These are phyloP conservation scores for Rhingia campestris DNA, from an alignment of 2,888 invertebrate genomes.

Conservation along the genomic window DNA sequence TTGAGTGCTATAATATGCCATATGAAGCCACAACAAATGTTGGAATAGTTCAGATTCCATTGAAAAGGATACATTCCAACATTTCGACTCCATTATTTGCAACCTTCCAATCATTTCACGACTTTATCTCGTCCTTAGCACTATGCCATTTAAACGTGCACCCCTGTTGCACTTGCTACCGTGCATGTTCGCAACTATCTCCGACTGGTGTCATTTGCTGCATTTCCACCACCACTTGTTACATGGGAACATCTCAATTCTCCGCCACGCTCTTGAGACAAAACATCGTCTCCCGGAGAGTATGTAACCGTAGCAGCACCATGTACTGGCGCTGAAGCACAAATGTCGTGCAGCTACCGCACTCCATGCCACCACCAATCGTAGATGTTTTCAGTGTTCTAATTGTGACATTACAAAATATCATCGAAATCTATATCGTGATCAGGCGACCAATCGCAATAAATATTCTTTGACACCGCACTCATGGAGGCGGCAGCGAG, in stretches of 20 bases:
- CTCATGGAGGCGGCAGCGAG: constrained; percentile 4
- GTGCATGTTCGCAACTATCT: constrained; percentile 3
- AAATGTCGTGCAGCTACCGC: constrained; percentile 64
- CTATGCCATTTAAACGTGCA: constrained; percentile 45
- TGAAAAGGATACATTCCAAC: constrained; percentile 31
- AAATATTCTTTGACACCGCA: constrained; percentile 68
- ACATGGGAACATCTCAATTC: constrained; percentile 65
- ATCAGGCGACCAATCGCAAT: constrained; percentile 73
- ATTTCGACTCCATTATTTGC: constrained; percentile 4
- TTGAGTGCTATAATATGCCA: too few species aligned
- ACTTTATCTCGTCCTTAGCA: constrained; percentile 40
- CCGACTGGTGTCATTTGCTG: constrained; percentile 6
- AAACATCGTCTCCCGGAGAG: constrained; percentile 65
- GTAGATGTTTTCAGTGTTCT: constrained; percentile 67
- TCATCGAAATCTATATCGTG: constrained; percentile 74
- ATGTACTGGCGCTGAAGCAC: constrained; percentile 8
- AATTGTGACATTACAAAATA: constrained; percentile 74
- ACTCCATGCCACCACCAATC: constrained; percentile 48
- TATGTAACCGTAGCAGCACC: constrained; percentile 23
- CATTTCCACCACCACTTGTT: constrained; percentile 10
- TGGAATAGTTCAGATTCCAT: constrained; percentile 1
- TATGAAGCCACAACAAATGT: background rate
- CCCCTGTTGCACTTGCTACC: constrained; percentile 39
- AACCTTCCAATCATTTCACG: constrained; percentile 53
- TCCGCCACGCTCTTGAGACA: constrained; percentile 37